Base-by-base conservation (phyloP, 1,140 invertebrate species). In the Ganaspis sp. region DNA sequence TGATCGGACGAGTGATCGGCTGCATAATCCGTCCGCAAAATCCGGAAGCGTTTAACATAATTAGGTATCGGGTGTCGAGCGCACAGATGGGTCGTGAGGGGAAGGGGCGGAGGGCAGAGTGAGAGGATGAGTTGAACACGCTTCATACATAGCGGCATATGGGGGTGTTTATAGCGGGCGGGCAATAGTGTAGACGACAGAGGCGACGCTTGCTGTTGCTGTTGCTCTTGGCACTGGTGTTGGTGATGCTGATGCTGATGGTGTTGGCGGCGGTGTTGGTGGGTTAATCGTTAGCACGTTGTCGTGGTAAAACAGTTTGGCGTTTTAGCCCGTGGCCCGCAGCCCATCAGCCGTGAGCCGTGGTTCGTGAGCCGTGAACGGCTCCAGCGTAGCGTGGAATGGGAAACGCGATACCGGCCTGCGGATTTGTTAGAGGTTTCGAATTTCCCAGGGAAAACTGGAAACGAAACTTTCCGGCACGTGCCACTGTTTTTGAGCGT, bases 21-120 rank as follows among this genome's bases (percentile, higher is more conserved):
- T 82, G 81, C 77, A 85, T 89, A 89, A 90, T 90, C 86, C 84
- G 81, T 83, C 85, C 86, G 81, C 86, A 88, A 90, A 90, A 89
- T 89, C 88, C 88, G 88, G 88, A 89, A 90, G 86, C 88, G 84
- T 90, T 91, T 90, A 90, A 90, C 88, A 88, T 90, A 90, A 90
- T 90, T 88, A 89, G 89, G 86, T 88, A 89, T 90, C 86, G 87
- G 87, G 88, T 89, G 88, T 89, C 85, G 86, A 73, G 83, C 75
- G 78, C 29, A 72, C 73, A 81, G 79, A 84, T 79, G 77, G 73
- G 83, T 83, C 58, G 82, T 76, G 84, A 85, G 86, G 83, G 81
- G 74, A 72, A 77, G 77, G 81, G 75, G 74, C 1, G 79, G 78
- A 79, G 75, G 73, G 72, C 81, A 71, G 80, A 81, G 81, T 80